Evolutionary conservation across 2,113 vertebrate genomes (phyloP), one percentile per base, ranked within the genome.

Genomic region (Sialia sialis): DNA sequence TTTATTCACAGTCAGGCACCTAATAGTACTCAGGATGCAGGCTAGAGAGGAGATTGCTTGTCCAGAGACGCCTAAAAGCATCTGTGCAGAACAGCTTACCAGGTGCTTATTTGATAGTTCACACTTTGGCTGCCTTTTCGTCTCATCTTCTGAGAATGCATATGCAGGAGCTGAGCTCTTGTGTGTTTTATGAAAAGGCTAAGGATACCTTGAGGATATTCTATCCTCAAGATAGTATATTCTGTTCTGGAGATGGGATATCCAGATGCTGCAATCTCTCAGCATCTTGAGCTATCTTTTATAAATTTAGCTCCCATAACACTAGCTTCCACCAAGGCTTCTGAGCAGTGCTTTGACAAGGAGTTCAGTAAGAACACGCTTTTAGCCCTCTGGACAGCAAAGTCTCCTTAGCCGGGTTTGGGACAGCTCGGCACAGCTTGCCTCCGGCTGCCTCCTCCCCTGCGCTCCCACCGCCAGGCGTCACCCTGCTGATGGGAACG

Each of bases 401-500:
- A 48, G 54, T 32, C n/a, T 41, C 22, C 1, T 12, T 11, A 27
- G 4, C 5, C 1, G 0, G 55, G 4, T 1, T 19, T 10, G 13
- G 62, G 41, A 11, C 0, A 0, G 30, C 12, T 22, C 0, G 5
- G n/a, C 13, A 10, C 80, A 23, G 21, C 25, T 6, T 2, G 36
- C 12, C 7, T 2, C 49, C 9, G 19, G 3, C 44, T 55, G 55
- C 34, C 21, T 36, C 68, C 25, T 51, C 19, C 36, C 25, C 38
- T 1, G 46, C 1, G 2, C 64, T 92, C 41, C 73, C 74, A 44
- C 89, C 52, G 3, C 90, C 80, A 95, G 96, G 76, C 69, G 51
- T 94, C 94, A 76, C 72, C n/a, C 83, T 70, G 63, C 43, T 8
- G 75, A 27, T 27, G 48, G 43, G 7, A 39, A n/a, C n/a, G 3